phyloP scores from a whole-genome alignment of 2,113 vertebrate species.

The Rana temporaria region DNA sequence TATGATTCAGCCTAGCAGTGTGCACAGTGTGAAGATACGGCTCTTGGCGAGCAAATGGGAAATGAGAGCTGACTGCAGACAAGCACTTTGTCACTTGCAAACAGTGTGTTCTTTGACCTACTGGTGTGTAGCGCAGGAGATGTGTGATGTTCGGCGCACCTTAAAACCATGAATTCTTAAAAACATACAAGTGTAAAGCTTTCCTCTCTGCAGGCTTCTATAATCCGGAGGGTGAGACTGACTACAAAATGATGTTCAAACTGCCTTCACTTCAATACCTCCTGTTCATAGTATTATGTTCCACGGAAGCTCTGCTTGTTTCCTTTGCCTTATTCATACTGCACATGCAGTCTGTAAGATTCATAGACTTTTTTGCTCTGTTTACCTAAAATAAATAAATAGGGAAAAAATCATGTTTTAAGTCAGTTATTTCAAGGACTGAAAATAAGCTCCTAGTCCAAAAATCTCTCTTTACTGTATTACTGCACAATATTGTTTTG shows the following conservation, averaged over 20 bases:
- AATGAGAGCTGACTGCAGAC: conserved; percentile 16
- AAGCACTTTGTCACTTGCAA: conserved; percentile 24
- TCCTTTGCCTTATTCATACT: neutral
- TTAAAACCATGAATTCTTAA: conserved; percentile 41
- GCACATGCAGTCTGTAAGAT: no score
- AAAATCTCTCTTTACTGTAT: no score
- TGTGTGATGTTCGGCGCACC: conserved; percentile 14
- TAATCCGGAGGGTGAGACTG: neutral
- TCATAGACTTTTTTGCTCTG: no score
- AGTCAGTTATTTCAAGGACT: no score
- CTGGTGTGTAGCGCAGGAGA: conserved; percentile 9
- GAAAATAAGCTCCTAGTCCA: no score
- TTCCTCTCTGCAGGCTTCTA: conserved; percentile 21
- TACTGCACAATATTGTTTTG: no score
- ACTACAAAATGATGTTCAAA: neutral
- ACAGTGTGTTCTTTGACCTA: conserved; percentile 23
- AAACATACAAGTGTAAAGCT: conserved; percentile 34
- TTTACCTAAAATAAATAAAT: no score
- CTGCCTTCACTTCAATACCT: neutral
- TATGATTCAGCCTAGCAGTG: neutral
- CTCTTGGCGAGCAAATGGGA: neutral
- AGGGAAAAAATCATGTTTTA: no score
- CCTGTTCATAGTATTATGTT: neutral
- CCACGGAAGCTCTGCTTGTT: neutral
- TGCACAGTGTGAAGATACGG: neutral